Conservation (phyloP, 2,113 vertebrate species). For the Melanerpes formicivorus region DNA sequence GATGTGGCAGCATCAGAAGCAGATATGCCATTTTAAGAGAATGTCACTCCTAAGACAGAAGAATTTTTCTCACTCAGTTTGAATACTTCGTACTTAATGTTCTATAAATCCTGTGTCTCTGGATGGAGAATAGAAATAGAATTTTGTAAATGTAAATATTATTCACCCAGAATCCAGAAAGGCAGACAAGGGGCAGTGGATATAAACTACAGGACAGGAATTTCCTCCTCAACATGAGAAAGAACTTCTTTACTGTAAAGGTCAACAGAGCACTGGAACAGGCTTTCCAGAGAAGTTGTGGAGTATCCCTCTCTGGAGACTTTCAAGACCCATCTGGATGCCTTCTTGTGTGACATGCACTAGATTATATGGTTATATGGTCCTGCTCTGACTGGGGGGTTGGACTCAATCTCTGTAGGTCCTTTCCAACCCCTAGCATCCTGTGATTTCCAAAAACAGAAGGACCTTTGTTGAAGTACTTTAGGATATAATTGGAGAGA, state of each 20-base stretch:
- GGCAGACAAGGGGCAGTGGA: not conserved
- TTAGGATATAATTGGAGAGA: not conserved
- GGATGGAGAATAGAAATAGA: not conserved
- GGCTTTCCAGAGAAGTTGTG: no score
- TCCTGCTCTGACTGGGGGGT: no score
- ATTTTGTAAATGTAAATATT: not conserved
- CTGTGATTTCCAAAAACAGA: not conserved
- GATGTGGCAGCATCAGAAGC: not conserved
- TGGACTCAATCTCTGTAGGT: no score
- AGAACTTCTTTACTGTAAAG: no score
- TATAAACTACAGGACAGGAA: no score
- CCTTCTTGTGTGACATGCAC: no score
- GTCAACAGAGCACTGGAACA: no score
- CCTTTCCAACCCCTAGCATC: no score
- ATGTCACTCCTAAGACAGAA: not conserved
- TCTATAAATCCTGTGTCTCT: not conserved
- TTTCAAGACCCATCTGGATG: no score
- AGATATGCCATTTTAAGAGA: not conserved
- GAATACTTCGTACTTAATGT: not conserved
- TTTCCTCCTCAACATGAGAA: no score
- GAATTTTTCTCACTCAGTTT: not conserved
- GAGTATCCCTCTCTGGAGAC: no score
- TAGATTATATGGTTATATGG: no score
- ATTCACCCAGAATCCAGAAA: not conserved
- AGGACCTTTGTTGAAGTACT: not conserved